A percentile compares a stretch with the other conserved stretches of the same genome.
Conservation (phyloP, 2,113 vertebrate species). For the Catharus bicknelli region DNA sequence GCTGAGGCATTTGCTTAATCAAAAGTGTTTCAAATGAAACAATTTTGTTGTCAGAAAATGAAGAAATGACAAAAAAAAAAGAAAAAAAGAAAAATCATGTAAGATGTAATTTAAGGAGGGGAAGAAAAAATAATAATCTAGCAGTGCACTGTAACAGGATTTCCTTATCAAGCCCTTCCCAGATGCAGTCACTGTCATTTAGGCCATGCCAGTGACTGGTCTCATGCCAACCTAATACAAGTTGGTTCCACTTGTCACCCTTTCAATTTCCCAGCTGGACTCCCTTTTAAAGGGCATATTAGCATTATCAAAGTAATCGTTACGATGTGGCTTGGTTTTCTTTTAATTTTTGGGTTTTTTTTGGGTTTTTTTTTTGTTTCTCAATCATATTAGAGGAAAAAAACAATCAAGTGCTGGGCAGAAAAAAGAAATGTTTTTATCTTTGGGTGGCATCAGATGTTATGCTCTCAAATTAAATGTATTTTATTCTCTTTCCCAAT, state of each 20-base stretch:
- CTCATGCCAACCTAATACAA: conserved; percentile 72
- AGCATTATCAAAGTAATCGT: conserved; percentile 78
- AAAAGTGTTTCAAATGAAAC: conserved; percentile 3
- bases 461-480: conserved; percentile 27
- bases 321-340: conserved; percentile 53
- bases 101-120: conserved; percentile 62
- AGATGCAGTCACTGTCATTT: conserved; percentile 74
- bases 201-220: conserved; percentile 71
- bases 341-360: conserved; percentile 15
- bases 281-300: conserved; percentile 77
- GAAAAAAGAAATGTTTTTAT: conserved; percentile 57
- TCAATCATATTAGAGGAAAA: conserved; percentile 28
- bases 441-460: conserved; percentile 28
- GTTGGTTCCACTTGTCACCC: conserved; percentile 80
- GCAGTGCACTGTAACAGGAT: conserved; percentile 66
- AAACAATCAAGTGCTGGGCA: conserved; percentile 54
- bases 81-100: conserved; percentile 42
- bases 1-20: conserved; percentile 47
- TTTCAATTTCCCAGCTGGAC: conserved; percentile 76
- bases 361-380: conserved; percentile 46
- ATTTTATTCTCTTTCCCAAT: background rate
- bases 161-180: conserved; percentile 78
- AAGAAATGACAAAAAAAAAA: conserved; percentile 43
- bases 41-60: conserved; percentile 39
- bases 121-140: conserved; percentile 10